Evolutionary conservation across 2,797 vertebrate species (phyloP), one percentile per base, ranked within the genome.

Genomic region (Xenops minutus): DNA sequence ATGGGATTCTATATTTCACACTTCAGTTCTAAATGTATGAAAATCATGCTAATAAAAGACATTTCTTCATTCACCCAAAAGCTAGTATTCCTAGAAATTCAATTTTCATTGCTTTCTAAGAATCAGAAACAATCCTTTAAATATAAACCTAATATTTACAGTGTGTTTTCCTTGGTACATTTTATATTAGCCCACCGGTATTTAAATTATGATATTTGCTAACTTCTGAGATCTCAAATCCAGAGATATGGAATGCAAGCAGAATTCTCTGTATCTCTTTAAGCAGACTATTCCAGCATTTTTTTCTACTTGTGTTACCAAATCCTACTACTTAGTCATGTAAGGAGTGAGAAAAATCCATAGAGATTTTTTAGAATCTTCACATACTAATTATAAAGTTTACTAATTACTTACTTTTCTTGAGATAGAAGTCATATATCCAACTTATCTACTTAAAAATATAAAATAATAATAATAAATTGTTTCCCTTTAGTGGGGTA

Each of bases 381-480:
- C n/a, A 66, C 15, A 23, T 44, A 83, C 10, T 23, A 71, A 21
- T 72, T 73, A n/a, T 20, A 48, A 37, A 80, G 74, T 72, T 83
- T 86, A 37, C 29, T 77, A 24, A 18, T n/a, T 15, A 16, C 16
- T 5, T 75, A 26, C 12, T 74, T 73, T 46, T 44, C 21, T 49
- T 52, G 48, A 79, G 10, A 55, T 29, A 83, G 51, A 80, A 69
- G 15, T 15, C 67, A 72, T 44, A 59, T 49, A 17, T 56, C 54
- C 20, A 23, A 46, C 32, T 26, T 72, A 58, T 34, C 7, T 62
- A 64, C 22, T 66, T 2, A 9, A 71, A 24, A 66, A 74, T 46
- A 55, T 3, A 37, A 54, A 41, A 13, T 77, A 11, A 46, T n/a
- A 46, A 46, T 61, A 43, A 2, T 0, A 68, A 0, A 23, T 1